Percentiles rank a stretch among this genome's conserved stretches.
Evolutionary conservation across 2,797 vertebrate species (phyloP).

Genomic region (Uromys caudimaculatus): DNA sequence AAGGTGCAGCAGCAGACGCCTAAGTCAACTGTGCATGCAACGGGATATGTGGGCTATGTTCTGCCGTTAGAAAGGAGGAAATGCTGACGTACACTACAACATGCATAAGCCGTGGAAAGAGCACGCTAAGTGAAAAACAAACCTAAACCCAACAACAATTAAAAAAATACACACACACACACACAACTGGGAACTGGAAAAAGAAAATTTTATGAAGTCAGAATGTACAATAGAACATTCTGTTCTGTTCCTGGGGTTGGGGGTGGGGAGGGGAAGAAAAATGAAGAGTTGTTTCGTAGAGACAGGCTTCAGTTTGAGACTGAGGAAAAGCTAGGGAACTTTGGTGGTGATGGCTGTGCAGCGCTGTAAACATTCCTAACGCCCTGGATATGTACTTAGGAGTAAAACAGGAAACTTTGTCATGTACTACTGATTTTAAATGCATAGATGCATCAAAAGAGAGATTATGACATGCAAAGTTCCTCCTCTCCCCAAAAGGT

Average conservation of each 20-base stretch:
- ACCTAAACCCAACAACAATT: not conserved
- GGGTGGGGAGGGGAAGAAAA: no score
- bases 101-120: not conserved
- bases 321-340: not conserved
- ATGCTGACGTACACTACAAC: not conserved
- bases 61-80: not conserved
- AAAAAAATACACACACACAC: not conserved
- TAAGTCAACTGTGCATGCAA: not conserved
- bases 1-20: not conserved
- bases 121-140: not conserved
- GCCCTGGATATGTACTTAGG: not conserved
- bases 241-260: not conserved
- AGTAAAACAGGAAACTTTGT: slow-evolving; percentile 12
- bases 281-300: not conserved
- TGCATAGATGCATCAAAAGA: not conserved
- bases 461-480: not conserved
- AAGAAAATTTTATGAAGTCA: not conserved
- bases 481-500: not conserved
- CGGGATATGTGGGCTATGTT: not conserved
- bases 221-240: not conserved
- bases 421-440: not conserved
- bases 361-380: not conserved
- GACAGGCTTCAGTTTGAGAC: not conserved
- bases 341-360: not conserved
- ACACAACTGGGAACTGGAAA: not conserved